Percentiles rank a stretch among this genome's conserved stretches.
phyloP scores from a whole-genome alignment of 2,113 vertebrate species.

The Pleuronectes platessa region DNA sequence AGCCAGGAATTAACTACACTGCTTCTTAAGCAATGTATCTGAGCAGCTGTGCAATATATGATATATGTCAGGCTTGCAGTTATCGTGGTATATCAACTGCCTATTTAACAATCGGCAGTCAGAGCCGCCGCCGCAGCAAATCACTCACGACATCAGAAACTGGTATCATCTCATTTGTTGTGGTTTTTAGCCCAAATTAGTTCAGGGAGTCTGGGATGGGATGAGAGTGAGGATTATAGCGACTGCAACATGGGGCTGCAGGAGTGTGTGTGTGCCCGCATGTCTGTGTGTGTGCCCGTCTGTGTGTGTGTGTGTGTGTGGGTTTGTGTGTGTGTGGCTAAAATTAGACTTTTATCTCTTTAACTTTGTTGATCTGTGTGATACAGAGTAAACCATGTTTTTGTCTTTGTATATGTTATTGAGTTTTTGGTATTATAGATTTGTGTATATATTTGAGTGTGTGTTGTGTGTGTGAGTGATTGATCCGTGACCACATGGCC shows the following conservation, averaged over 20 bases:
- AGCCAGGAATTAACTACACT: conserved; percentile 10
- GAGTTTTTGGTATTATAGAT: not conserved
- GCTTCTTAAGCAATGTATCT: conserved; percentile 4
- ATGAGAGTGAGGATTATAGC: conserved; percentile 46
- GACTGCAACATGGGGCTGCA: conserved; percentile 18
- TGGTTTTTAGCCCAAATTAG: conserved; percentile 65
- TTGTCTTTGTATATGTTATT: conserved; percentile 10
- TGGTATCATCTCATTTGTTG: conserved; percentile 61
- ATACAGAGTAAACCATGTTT: conserved; percentile 2
- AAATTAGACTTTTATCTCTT: not conserved
- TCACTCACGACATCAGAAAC: conserved; percentile 50
- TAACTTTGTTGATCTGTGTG: not conserved
- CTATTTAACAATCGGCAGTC: conserved; percentile 39
- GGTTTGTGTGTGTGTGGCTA: not conserved
- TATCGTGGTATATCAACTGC: conserved; percentile 24
- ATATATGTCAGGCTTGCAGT: not conserved
- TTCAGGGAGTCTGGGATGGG: conserved; percentile 61
- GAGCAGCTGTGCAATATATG: conserved; percentile 13
- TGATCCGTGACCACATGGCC: conserved; percentile 62
- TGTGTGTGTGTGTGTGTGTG: conserved; percentile 9
- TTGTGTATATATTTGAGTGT: conserved; percentile 3
- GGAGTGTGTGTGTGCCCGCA: conserved; percentile 10
- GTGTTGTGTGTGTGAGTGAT: conserved; percentile 19
- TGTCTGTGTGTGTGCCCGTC: not conserved
- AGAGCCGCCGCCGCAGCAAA: conserved; percentile 21